phyloP scores from a whole-genome alignment of 2,113 vertebrate species.

The Actenoides lindsayi region DNA sequence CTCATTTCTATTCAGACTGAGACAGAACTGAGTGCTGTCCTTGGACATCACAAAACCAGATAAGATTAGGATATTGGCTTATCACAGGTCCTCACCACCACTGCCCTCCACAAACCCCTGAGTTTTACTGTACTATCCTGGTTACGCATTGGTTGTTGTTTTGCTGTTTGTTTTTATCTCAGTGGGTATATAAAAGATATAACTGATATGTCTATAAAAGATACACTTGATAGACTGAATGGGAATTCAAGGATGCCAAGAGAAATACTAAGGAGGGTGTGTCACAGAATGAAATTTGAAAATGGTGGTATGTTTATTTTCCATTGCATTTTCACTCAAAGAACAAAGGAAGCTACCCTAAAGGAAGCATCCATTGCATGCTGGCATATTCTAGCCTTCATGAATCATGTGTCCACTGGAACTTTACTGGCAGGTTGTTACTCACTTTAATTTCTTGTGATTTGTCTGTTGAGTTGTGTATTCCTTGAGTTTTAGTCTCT shows the following conservation, averaged over 20 bases:
- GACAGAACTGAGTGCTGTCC: background rate
- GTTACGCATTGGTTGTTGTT: background rate
- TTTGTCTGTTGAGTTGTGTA: background rate
- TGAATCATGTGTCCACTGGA: background rate
- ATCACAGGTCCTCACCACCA: background rate
- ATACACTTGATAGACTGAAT: background rate
- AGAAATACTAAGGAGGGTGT: background rate
- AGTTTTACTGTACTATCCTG: background rate
- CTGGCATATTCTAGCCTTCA: background rate
- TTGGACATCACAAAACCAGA: background rate
- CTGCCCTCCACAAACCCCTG: background rate
- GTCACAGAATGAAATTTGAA: background rate
- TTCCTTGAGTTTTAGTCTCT: background rate
- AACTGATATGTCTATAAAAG: background rate
- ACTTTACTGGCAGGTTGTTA: background rate
- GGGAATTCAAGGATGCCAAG: background rate
- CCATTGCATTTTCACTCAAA: background rate
- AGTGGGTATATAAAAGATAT: background rate
- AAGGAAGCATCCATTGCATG: background rate
- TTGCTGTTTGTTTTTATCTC: background rate
- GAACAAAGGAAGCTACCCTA: background rate
- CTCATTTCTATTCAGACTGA: background rate
- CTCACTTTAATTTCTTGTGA: background rate
- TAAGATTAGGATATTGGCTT: background rate
- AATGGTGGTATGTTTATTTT: background rate